Evolutionary conservation across 2,113 vertebrate species (phyloP), one percentile per base, ranked within the genome.

Genomic region (Hippocampus comes): DNA sequence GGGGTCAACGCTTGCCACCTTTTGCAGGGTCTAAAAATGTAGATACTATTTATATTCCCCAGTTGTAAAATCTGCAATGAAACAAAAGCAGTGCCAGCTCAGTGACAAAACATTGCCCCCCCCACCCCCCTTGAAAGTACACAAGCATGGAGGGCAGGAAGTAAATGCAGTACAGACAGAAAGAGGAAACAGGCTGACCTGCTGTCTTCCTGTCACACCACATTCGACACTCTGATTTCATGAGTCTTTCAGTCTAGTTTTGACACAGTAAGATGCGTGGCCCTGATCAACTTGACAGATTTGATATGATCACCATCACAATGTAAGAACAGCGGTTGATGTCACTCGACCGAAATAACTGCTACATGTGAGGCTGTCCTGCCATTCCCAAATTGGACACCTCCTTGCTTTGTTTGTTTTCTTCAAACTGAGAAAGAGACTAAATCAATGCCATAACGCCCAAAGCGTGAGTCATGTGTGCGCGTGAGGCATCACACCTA

Each of bases 181-280:
- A 82, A 85, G 78, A 77, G 84, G 76, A 85, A 88, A 68, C 63
- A 49, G 70, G 21, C 10, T 76, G 53, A 30, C 75, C 73, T 57
- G 42, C 56, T 68, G 14, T 66, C 63, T 85, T 89, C 86, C 86
- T 85, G 84, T 80, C 53, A 71, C 27, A 43, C 63, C 15, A n/a
- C 41, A 25, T 46, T 43, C 5, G 25, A 42, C 10, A n/a, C 2
- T 64, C 5, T 43, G 9, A 11, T 43, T 23, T 23, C 21, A 46
- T n/a, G 21, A 12, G 11, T 9, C 1, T 43, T 43, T 25, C n/a
- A 42, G 18, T 64, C 5, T 6, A 64, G 21, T 2, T 12, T 23
- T 41, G 21, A 38, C 2, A 63, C 4, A n/a, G 23, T 63, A 12
- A 41, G 3, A 21, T 38, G 34, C 34, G 5, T 6, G 34, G 34